Percentiles rank a stretch among this genome's conserved stretches.
These are phyloP conservation scores for Coregonus ussuriensis DNA, from an alignment of 2,797 vertebrate genomes.

Conservation along the genomic window DNA sequence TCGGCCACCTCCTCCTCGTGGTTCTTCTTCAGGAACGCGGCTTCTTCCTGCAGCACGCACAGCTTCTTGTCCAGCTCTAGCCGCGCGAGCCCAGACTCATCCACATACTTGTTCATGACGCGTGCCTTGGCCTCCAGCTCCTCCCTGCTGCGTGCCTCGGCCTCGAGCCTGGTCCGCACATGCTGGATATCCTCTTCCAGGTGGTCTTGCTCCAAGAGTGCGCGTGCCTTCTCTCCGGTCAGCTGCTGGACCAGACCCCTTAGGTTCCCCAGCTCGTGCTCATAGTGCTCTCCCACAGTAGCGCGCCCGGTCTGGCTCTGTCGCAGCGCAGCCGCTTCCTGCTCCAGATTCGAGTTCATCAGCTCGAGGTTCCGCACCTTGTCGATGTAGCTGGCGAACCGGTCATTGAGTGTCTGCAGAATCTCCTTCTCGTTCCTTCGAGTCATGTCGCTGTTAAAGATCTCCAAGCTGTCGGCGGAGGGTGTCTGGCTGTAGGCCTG, in stretches of 20 bases:
- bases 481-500: conserved; percentile 73
- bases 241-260: conserved; percentile 80
- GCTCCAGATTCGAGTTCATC: conserved; percentile 87
- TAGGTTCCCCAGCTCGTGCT: conserved; percentile 85
- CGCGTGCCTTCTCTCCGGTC: conserved; percentile 81
- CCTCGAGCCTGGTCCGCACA: conserved; percentile 80
- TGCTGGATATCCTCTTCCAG: conserved; percentile 86
- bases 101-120: conserved; percentile 79
- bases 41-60: conserved; percentile 83
- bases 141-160: conserved; percentile 81
- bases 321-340: conserved; percentile 85
- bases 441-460: conserved; percentile 79
- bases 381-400: conserved; percentile 94
- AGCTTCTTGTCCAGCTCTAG: conserved; percentile 84
- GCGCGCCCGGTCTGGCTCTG: conserved; percentile 86
- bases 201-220: conserved; percentile 82
- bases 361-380: conserved; percentile 88
- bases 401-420: conserved; percentile 89
- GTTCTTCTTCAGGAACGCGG: conserved; percentile 79
- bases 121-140: conserved; percentile 82
- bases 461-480: conserved; percentile 80
- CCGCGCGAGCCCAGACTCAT: conserved; percentile 76
- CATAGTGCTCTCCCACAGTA: conserved; percentile 86
- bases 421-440: conserved; percentile 88
- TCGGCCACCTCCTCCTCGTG: conserved; percentile 88